phyloP scores from a whole-genome alignment of 2,113 vertebrate species.

The Gallinago undulata region DNA sequence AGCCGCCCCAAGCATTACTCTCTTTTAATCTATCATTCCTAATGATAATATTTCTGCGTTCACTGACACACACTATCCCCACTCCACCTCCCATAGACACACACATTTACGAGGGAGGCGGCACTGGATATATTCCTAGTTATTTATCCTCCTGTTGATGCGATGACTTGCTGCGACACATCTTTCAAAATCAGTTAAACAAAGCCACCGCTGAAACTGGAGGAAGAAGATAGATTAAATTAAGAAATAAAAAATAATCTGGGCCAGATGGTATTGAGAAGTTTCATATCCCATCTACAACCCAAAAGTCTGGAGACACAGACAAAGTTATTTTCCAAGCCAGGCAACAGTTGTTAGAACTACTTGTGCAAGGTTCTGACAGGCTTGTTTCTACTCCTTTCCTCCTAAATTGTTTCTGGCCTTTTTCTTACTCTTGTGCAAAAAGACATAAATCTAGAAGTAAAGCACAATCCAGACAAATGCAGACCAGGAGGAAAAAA shows the following conservation, averaged over 20 bases:
- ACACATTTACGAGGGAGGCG: neutral
- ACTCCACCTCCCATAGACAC: neutral
- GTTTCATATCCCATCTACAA: neutral
- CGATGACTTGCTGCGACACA: neutral
- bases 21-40: neutral
- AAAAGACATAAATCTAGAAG: neutral
- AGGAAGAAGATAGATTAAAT: neutral
- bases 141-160: neutral
- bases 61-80: neutral
- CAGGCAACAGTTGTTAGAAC: neutral
- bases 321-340: neutral
- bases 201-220: neutral
- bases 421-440: neutral
- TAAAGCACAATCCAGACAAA: neutral
- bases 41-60: neutral
- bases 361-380: neutral
- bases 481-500: neutral
- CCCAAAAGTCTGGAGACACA: neutral
- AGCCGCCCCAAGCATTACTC: neutral
- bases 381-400: neutral
- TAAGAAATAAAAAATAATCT: constrained; percentile 19
- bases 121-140: neutral
- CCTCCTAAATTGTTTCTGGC: neutral
- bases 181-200: constrained; percentile 35
- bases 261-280: neutral